Base-by-base conservation (phyloP, 2,113 vertebrate species). In the Acrocephalus arundinaceus region DNA sequence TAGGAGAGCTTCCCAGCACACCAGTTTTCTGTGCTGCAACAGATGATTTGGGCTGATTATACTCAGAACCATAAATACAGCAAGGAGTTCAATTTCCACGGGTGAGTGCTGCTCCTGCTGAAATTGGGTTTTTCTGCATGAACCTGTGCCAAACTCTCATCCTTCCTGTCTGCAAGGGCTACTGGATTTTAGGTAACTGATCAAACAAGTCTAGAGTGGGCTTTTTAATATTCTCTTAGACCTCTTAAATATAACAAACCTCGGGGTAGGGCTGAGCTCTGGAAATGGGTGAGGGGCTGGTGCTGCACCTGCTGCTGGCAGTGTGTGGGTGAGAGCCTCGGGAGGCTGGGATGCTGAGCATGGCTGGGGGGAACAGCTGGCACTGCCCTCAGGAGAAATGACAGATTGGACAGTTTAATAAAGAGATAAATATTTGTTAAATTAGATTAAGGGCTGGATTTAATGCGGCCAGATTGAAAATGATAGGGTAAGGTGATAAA, bases 281-380 rank as follows among this genome's bases (percentile, higher is more conserved):
- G 57, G 31, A 24, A 85, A 21, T 3, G 23, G 54, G 25, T 5
- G 66, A 21, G 46, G 49, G 7, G 62, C 30, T 66, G 37, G 22
- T 28, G 58, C 58, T 5, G 10, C 19, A 2, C 2, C 17, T 1
- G 8, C 39, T 68, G 43, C 33, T 28, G 4, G 37, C 0, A 0
- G 15, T 2, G 8, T 0, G 4, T 31, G 25, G 65, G 85, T 1
- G 15, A 75, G 71, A 67, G 35, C 52, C 57, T 43, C 0, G 2
- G 54, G 39, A n/a, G 25, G 2, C 0, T 11, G 43, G 41, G 66
- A 55, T 57, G 66, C 59, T 2, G 1, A 22, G 75, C 48, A 25
- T 8, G 27, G 37, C 54, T 72, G 76, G 8, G 24, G 18, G 46
- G 7, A 74, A 1, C 33, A 93, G 63, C 79, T 92, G 75, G 23